Conservation (phyloP, 1,140 invertebrate genomes). For the Caenorhabditis brenneri region DNA sequence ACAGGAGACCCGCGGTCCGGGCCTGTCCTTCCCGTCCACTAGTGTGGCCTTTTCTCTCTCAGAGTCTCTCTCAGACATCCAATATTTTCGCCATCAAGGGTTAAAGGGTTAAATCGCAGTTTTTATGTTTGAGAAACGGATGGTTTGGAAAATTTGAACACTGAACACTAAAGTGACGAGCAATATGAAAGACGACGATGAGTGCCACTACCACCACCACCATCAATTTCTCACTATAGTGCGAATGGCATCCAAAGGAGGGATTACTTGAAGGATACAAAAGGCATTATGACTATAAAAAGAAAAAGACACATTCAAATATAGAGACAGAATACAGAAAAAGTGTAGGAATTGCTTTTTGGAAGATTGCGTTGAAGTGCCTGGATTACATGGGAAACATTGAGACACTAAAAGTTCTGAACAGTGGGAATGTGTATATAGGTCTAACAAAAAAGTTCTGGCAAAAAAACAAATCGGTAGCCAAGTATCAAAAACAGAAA, state of each 20-base stretch:
- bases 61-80: not conserved
- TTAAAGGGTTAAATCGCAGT: not conserved
- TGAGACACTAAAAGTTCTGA: too few species aligned
- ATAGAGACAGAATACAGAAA: too few species aligned
- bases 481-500: too few species aligned
- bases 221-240: not conserved
- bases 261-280: not conserved
- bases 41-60: not conserved
- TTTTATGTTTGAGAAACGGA: constrained; percentile 20
- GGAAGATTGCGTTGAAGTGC: too few species aligned
- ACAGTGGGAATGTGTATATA: too few species aligned
- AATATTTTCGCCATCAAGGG: not conserved
- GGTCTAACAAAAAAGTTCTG: too few species aligned
- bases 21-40: not conserved
- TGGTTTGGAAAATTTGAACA: not conserved
- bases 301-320: not conserved
- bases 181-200: not conserved
- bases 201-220: too few species aligned
- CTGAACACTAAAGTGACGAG: not conserved
- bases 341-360: too few species aligned
- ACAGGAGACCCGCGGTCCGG: not conserved
- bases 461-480: too few species aligned
- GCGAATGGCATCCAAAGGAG: not conserved
- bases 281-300: not conserved
- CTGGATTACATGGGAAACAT: too few species aligned